Base-by-base conservation (phyloP, 2,888 invertebrate genomes). In the Microctonus brassicae region DNA sequence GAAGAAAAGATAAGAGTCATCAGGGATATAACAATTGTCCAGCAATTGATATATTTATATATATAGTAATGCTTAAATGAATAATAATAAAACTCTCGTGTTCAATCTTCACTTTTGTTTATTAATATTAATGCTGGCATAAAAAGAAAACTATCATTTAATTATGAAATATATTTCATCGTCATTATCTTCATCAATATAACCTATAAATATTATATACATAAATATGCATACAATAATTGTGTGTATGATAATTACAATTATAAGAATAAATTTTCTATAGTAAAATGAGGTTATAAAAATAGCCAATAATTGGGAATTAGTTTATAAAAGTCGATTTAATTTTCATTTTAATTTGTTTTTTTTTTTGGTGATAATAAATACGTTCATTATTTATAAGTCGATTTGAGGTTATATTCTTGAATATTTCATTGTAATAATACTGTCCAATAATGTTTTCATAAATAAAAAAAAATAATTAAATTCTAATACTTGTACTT, bases 401-500 rank as follows among this genome's bases (percentile, higher is more conserved):
- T 66, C 26, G 24, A 69, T 73, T 69, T 62, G 63, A 3, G 57
- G 70, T 73, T 52, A 66, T 68, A 74, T 55, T 60, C 64, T 17
- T 7, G 76, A 78, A 77, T 79, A 82, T 74, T 80, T 29, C 80
- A 80, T 78, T 76, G 78, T 47, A 47, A 47, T 4, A 17, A 17
- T n/a, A 47, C 17, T 47, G 47, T 47, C 47, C n/a, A 82, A 76
- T 78, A 78, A 80, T 81, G 76, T 74, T 85, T 85, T 85, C 84
- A 76, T 85, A 85, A 85, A 85, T 85, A 85, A 85, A 84, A 20
- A 47, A 36, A 17, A 39, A 62, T 3, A 57, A 17, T 33, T 55
- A 39, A 26, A 20, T 53, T 62, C 26, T 39, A n/a, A 26, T 29
- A 7, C 42, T 29, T 29, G 24, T 10, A 55, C 3, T 29, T 29